These are phyloP conservation scores for Phrynocephalus versicolor DNA, from an alignment of 2,113 vertebrate genomes.

Conservation along the genomic window DNA sequence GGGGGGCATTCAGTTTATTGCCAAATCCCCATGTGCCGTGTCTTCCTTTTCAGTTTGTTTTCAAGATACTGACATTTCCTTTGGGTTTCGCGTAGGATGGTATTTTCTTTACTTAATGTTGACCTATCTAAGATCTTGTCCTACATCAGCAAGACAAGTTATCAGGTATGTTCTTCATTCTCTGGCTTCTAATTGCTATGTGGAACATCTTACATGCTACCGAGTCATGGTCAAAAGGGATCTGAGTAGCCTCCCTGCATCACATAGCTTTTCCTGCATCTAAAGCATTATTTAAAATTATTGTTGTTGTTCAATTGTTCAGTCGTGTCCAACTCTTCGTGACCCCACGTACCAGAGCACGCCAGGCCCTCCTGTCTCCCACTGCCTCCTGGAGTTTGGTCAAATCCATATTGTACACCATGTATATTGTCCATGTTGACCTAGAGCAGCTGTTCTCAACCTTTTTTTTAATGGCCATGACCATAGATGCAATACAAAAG, in stretches of 20 bases:
- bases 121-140: background rate
- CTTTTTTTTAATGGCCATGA: too few relatives aligned
- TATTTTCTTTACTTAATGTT: slow-evolving; percentile 34
- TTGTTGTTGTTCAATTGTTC: too few relatives aligned
- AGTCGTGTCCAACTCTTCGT: too few relatives aligned
- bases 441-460: too few relatives aligned
- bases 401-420: too few relatives aligned
- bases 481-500: too few relatives aligned
- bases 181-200: background rate
- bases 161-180: background rate
- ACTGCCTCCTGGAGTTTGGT: too few relatives aligned
- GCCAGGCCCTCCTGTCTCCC: too few relatives aligned
- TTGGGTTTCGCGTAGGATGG: slow-evolving; percentile 6
- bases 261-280: background rate
- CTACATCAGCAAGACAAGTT: background rate
- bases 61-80: slow-evolving; percentile 13
- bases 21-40: background rate
- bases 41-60: slow-evolving; percentile 26
- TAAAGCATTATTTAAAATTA: background rate
- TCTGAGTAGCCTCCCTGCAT: background rate
- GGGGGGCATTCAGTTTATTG: slow-evolving; percentile 16
- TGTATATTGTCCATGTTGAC: too few relatives aligned
- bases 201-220: slow-evolving; percentile 2
- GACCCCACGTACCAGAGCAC: too few relatives aligned
- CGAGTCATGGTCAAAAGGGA: too few relatives aligned